Percentiles rank a stretch among this genome's conserved stretches.
These are phyloP conservation scores for Perognathus longimembris DNA, from an alignment of 2,113 vertebrate species.

Conservation along the genomic window DNA sequence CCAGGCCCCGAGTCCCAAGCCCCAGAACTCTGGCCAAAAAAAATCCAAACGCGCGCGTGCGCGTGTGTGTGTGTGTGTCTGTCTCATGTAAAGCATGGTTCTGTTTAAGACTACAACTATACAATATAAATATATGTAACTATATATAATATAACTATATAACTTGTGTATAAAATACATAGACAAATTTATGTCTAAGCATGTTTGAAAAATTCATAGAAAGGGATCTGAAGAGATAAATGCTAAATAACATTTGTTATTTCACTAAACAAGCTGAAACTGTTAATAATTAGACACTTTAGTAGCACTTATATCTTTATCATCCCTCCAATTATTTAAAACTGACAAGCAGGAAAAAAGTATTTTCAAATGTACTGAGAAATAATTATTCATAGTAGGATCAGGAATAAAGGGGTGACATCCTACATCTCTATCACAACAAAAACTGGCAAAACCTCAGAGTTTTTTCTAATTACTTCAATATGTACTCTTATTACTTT, in stretches of 20 bases:
- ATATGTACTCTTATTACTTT: background rate
- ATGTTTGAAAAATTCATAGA: background rate
- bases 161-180: background rate
- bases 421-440: background rate
- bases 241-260: background rate
- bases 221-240: background rate
- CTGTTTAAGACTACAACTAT: background rate
- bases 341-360: background rate
- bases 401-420: background rate
- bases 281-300: background rate
- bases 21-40: too few species aligned
- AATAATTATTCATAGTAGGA: background rate
- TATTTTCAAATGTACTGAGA: conserved; percentile 44
- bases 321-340: background rate
- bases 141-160: background rate
- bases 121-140: too few species aligned
- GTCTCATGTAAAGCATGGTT: background rate
- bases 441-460: background rate
- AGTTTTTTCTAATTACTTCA: background rate
- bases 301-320: background rate
- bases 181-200: background rate
- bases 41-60: accelerated
- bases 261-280: background rate
- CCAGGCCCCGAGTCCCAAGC: too few species aligned
- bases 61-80: too few species aligned